Evolutionary conservation across 2,113 vertebrate species (phyloP).

Genomic region (Regulus satrapa): DNA sequence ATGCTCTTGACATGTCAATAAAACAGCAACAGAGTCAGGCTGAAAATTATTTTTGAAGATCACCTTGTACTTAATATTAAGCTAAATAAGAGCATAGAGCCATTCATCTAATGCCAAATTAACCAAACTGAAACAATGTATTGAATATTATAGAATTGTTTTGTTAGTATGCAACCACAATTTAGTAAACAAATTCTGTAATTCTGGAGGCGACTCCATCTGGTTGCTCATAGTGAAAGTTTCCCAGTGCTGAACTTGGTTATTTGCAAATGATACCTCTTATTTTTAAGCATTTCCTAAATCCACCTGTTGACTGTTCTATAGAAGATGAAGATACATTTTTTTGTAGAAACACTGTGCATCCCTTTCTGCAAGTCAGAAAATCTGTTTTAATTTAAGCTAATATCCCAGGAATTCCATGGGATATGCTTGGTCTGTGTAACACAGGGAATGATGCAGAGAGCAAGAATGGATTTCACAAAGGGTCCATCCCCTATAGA

Average conservation of each 20-base stretch:
- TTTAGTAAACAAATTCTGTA: neutral
- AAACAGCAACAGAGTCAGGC: conserved; percentile 11
- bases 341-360: neutral
- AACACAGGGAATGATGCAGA: neutral
- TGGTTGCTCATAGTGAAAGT: neutral
- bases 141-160: neutral
- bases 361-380: neutral
- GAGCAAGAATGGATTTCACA: neutral
- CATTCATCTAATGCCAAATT: neutral
- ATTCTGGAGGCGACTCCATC: neutral
- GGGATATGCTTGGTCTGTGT: neutral
- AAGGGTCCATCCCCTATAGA: fast-evolving
- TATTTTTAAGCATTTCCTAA: neutral
- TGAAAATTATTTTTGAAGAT: conserved; percentile 60
- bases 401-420: neutral
- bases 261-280: neutral
- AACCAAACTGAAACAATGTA: neutral
- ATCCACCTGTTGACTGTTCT: neutral
- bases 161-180: neutral
- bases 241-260: neutral
- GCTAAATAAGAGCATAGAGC: conserved; percentile 29
- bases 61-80: conserved; percentile 49
- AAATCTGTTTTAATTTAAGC: neutral
- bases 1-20: conserved; percentile 49
- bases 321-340: neutral